These are phyloP conservation scores for Saccopteryx bilineata DNA, from an alignment of 2,113 vertebrate species.

Conservation along the genomic window DNA sequence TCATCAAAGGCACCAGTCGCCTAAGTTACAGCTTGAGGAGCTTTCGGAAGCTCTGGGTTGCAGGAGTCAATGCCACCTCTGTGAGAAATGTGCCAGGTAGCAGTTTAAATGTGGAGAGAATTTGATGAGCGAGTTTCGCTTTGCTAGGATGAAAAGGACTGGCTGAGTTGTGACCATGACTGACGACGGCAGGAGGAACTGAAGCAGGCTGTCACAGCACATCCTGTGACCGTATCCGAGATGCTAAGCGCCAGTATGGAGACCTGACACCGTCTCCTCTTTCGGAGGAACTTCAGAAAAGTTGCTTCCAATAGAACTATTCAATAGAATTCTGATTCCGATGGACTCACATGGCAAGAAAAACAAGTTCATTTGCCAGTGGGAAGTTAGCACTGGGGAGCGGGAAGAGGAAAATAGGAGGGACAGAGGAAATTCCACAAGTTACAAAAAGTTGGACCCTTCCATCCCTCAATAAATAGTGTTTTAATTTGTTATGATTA, in stretches of 20 bases:
- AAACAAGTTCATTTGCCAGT: conserved; percentile 1
- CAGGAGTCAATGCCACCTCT: background rate
- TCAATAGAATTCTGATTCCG: background rate
- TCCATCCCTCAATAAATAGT: background rate
- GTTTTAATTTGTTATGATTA: conserved; percentile 30
- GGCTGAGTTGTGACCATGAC: background rate
- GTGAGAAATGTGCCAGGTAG: background rate
- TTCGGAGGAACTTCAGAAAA: background rate
- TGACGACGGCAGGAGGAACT: background rate
- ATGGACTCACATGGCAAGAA: conserved; percentile 25
- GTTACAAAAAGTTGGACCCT: background rate
- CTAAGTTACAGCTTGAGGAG: background rate
- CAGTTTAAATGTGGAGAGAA: background rate
- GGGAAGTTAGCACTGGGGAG: background rate
- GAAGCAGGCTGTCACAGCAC: too few relatives aligned
- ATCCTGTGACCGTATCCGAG: accelerated
- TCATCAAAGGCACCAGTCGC: background rate
- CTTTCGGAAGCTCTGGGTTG: background rate
- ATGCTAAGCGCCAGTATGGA: accelerated
- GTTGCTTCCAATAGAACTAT: background rate
- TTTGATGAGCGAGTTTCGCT: background rate
- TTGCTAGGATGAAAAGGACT: background rate
- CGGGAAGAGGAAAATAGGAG: background rate
- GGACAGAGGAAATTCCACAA: background rate
- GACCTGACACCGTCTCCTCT: background rate